Percentiles rank a stretch among this genome's conserved stretches.
phyloP scores from a whole-genome alignment of 1,140 invertebrate genomes.

The Macrotrachela quadricornifera region DNA sequence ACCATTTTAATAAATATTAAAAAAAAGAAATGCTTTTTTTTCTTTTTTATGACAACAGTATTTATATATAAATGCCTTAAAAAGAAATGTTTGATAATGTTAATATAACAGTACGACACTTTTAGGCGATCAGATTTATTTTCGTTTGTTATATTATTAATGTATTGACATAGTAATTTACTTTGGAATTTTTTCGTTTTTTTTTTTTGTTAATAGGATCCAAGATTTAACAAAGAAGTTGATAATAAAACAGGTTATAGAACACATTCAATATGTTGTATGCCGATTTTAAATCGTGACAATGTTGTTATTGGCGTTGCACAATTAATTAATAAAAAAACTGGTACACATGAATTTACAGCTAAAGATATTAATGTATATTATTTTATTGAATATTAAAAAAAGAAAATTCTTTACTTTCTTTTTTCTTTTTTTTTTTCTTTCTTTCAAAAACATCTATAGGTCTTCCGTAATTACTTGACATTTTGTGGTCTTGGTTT shows the following conservation, averaged over 20 bases:
- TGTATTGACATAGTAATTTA: neutral
- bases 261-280: constrained; percentile 65
- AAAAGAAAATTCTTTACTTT: too few relatives aligned
- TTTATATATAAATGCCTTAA: too few relatives aligned
- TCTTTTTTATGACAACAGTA: too few relatives aligned
- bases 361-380: too few relatives aligned
- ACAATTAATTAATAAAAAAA: constrained; percentile 75
- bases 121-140: too few relatives aligned
- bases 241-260: constrained; percentile 74
- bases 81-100: too few relatives aligned
- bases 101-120: too few relatives aligned
- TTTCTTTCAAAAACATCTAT: constrained; percentile 15
- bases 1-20: too few relatives aligned
- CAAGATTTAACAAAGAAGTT: constrained; percentile 62
- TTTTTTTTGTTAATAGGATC: constrained; percentile 18
- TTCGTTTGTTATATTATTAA: neutral
- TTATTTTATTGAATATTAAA: too few relatives aligned
- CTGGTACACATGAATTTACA: constrained; percentile 14
- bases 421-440: too few relatives aligned
- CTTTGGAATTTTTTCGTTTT: neutral
- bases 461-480: constrained; percentile 69
- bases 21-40: too few relatives aligned
- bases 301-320: constrained; percentile 86
- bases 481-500: constrained; percentile 91
- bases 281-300: constrained; percentile 84